Base-by-base conservation (phyloP, 2,113 vertebrate genomes). In the Echinops telfairi region DNA sequence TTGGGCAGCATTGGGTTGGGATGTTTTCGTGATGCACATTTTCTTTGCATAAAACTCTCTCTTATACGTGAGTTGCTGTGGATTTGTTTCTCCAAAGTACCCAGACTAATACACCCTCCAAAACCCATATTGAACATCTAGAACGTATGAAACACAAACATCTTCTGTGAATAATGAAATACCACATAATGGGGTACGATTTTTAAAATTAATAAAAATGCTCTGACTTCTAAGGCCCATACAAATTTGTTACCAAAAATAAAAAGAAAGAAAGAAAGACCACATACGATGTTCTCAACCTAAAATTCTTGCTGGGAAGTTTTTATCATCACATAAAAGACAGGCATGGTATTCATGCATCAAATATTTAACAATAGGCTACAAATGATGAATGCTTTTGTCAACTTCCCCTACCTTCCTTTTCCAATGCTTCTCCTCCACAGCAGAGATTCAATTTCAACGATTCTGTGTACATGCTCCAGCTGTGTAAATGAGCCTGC, bases 241-340 rank as follows among this genome's bases (percentile, higher is more conserved):
- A 66, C 1, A 83, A 20, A 80, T 71, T 75, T 83, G 29, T 33
- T 78, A 11, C 12, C 19, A 62, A 19, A 6, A 62, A 62, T 20
- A 62, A 22, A 62, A 62, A 62, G 22, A 62, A 62, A 60, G 19
- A 62, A 73, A 86, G 68, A 90, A 86, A 85, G 3, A 73, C 29
- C 6, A 71, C 58, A 64, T 57, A 86, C 64, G 7, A 83, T 68
- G 16, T 60, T 68, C 38, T 91, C 58, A 91, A 71, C 27, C 83
- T 47, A 86, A 83, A 91, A 85, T 77, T 90, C 80, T 73, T 90
- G 12, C 33, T 92, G 47, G 25, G 23, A 12, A 78, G 27, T 19
- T 71, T 85, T 71, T 76, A 14, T 36, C 1, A 82, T 89, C 33
- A 90, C 0, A 33, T 71, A 33, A 86, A 90, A 60, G 1, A 40